Evolutionary conservation across 2,113 vertebrate genomes (phyloP).

Genomic region (Melanocharis versteri): DNA sequence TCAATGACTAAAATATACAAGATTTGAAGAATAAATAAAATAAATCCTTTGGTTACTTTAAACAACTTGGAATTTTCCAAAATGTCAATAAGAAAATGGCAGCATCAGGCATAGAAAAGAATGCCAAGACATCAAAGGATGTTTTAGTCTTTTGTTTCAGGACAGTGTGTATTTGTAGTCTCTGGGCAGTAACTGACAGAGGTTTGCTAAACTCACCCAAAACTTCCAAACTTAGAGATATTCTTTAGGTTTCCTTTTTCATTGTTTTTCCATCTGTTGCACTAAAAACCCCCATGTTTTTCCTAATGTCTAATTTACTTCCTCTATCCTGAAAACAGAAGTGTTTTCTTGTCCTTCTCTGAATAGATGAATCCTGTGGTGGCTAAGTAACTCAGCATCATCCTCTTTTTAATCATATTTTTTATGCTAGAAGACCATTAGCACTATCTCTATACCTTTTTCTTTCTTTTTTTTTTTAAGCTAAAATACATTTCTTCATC

Average conservation of each 20-base stretch:
- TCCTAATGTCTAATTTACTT: neutral
- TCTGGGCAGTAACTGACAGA: neutral
- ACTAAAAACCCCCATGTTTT: fast-evolving
- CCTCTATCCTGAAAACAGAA: neutral
- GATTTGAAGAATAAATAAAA: neutral
- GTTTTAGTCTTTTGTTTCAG: neutral
- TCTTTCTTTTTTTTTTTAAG: neutral
- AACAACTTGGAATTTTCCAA: neutral
- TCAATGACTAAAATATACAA: neutral
- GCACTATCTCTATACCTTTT: fast-evolving
- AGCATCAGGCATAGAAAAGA: neutral
- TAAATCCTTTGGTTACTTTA: neutral
- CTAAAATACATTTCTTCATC: neutral
- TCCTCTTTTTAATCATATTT: neutral
- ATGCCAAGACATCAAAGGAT: neutral
- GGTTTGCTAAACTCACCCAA: neutral
- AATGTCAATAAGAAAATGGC: neutral
- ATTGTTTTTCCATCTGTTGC: neutral
- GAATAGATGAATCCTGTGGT: neutral
- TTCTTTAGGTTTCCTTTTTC: neutral
- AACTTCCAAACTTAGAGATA: neutral
- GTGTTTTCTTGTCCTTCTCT: neutral
- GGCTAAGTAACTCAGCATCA: neutral
- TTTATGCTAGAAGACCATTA: neutral
- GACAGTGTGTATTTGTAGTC: neutral